Base-by-base conservation (phyloP, 1,140 invertebrate genomes). In the Arctopsyche grandis region DNA sequence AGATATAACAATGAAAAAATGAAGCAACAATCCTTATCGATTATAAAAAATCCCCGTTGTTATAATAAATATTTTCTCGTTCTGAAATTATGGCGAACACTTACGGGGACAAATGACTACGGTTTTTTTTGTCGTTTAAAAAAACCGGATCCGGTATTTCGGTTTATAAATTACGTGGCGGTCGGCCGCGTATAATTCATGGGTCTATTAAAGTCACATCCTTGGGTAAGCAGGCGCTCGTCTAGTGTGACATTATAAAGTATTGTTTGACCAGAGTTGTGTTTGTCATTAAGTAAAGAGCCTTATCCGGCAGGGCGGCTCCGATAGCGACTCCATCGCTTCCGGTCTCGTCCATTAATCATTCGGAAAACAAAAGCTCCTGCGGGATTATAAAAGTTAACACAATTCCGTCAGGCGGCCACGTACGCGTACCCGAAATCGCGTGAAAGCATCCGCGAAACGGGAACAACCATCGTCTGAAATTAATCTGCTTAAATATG, bases 361-460 rank as follows among this genome's bases (percentile, higher is more conserved):
- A 81, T 79, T 73, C 73, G 16, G 38, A 58, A 79, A 81, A 79
- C 77, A 81, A 81, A 81, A 78, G 74, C 73, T 38, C 77, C 58
- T 58, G 26, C 38, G 60, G 73, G 77, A 79, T 78, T 79, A 81
- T 81, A 81, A 79, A 80, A 81, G 76, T 77, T 81, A 81, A 78
- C 77, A 81, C 80, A 81, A 81, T 81, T 81, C 70, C 58, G 69
- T 44, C 58, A 52, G 48, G 48, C 69, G 69, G 16, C 29, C 29
- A 38, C 29, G 29, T 38, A 38, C 29, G 29, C 29, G 1, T 1
- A 4, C 29, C 29, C 29, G 7, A 38, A 38, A 38, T 38, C 29
- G 29, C 29, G 29, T 38, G 16, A 52, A 52, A 52, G 48, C 48
- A 5, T 52, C 10, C 16, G 48, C 16, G 10, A 14, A 12, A 14